Conservation (phyloP, 2,797 vertebrate species). For the Smutsia temminckii region DNA sequence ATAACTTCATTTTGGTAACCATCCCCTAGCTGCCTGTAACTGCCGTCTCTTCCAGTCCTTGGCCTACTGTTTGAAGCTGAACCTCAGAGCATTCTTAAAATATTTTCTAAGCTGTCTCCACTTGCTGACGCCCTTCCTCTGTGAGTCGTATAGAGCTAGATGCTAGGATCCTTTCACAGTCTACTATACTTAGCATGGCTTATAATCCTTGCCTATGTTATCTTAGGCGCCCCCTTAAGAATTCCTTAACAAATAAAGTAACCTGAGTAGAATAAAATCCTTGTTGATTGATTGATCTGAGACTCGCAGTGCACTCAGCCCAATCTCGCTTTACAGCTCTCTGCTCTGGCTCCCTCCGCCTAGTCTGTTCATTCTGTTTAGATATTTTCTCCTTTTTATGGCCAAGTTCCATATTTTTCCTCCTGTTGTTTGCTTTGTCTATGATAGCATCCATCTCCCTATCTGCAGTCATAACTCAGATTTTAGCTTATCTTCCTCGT, state of each 20-base stretch:
- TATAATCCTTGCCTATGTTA: constrained; percentile 64
- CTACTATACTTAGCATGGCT: constrained; percentile 65
- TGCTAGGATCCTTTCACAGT: constrained; percentile 63
- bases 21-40: neutral
- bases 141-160: neutral
- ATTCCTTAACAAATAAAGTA: constrained; percentile 70
- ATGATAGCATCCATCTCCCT: neutral
- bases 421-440: neutral
- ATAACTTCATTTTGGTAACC: neutral
- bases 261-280: constrained; percentile 71
- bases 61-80: constrained; percentile 51
- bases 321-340: neutral
- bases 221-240: constrained; percentile 67
- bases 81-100: constrained; percentile 74
- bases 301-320: neutral
- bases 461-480: constrained; percentile 33
- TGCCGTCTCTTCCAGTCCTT: constrained; percentile 7
- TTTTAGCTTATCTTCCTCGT: neutral
- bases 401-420: neutral
- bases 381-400: neutral
- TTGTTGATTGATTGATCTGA: constrained; percentile 70
- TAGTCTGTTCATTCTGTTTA: neutral
- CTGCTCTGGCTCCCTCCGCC: neutral
- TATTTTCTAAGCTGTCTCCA: constrained; percentile 66
- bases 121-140: constrained; percentile 51